Conservation (phyloP, 2,113 vertebrate genomes). For the Lipotes vexillifer region DNA sequence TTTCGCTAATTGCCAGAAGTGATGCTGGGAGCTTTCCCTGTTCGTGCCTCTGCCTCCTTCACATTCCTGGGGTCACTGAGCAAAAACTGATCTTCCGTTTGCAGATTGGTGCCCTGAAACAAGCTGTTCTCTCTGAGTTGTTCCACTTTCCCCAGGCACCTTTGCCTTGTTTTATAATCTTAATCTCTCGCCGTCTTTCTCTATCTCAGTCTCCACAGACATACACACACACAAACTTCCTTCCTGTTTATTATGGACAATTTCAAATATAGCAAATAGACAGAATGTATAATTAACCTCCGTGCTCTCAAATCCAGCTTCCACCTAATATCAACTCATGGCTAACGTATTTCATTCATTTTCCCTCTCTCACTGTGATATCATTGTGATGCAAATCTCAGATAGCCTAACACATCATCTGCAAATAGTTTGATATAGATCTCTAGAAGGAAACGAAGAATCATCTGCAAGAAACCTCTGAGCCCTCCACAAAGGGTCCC, state of each 20-base stretch:
- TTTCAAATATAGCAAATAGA: neutral
- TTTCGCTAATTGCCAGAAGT: neutral
- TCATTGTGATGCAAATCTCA: neutral
- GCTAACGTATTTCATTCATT: neutral
- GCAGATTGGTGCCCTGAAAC: neutral
- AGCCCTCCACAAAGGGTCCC: neutral
- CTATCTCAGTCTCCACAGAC: neutral
- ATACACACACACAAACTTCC: neutral
- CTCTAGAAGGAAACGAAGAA: neutral
- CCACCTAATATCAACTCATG: neutral
- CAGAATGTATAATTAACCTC: neutral
- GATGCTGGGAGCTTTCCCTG: neutral
- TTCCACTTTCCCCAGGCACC: neutral
- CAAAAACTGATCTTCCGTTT: neutral
- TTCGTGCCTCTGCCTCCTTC: accelerated
- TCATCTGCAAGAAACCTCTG: neutral
- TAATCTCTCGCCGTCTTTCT: neutral
- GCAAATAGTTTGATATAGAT: neutral
- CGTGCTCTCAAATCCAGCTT: neutral
- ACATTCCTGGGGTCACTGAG: neutral
- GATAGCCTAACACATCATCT: neutral
- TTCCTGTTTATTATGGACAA: neutral
- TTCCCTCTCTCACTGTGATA: neutral
- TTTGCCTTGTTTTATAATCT: neutral
- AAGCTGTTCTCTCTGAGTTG: neutral